Evolutionary conservation across 2,888 invertebrate species (phyloP).

Genomic region (Psococerastis gibbosa): DNA sequence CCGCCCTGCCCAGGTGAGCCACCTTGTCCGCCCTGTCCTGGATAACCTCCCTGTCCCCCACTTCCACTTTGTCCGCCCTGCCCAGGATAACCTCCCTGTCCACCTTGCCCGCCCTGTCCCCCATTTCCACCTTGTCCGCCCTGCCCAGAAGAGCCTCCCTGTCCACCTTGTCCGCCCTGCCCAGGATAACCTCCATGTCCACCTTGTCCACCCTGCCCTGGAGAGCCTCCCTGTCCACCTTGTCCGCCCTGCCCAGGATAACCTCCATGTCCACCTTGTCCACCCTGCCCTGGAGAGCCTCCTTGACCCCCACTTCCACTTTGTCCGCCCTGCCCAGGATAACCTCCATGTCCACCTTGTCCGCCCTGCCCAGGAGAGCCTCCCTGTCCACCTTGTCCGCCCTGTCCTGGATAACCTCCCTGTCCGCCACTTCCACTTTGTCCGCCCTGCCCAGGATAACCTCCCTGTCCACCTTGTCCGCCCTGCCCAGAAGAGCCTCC

Average conservation of each 20-base stretch:
- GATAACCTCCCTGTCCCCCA: not conserved
- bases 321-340: not conserved
- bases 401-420: constrained; percentile 10
- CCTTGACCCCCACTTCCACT: not conserved
- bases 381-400: constrained; percentile 1
- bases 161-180: constrained; percentile 2
- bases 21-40: not conserved
- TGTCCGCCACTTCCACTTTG: constrained; percentile 1
- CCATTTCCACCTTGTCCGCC: not conserved
- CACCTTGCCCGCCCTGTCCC: not conserved
- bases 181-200: not conserved
- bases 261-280: constrained; percentile 2
- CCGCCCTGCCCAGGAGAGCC: not conserved
- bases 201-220: constrained; percentile 1
- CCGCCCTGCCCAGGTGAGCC: constrained; percentile 7
- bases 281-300: not conserved
- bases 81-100: not conserved
- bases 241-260: not conserved
- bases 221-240: constrained; percentile 4
- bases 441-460: constrained; percentile 9
- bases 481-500: not conserved
- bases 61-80: not conserved
- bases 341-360: not conserved
- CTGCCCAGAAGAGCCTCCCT: not conserved
- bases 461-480: constrained; percentile 4